Evolutionary conservation across 2,797 vertebrate species (phyloP), one percentile per base, ranked within the genome.

Genomic region (Gallinago solitaria): DNA sequence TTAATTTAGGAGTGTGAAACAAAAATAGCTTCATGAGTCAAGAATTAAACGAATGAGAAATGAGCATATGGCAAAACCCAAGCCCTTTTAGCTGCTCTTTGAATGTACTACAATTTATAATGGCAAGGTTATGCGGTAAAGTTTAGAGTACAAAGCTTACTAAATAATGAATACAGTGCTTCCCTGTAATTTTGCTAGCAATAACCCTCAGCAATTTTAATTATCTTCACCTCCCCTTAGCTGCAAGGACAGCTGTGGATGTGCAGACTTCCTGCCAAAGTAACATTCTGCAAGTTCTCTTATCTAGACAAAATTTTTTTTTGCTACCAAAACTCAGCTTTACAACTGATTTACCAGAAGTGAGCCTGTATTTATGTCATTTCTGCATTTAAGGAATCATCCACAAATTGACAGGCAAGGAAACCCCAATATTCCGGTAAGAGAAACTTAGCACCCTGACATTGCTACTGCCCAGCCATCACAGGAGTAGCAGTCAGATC

Each of bases 31-130:
- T 47, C 25, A 47, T n/a, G 53, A 95, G 61, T 88, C 79, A 86
- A 93, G 82, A 89, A 94, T 87, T 94, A 91, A 92, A 91, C 12
- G 3, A 92, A 89, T 64, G 79, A 93, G 93, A 92, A 96, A 93
- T 33, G 64, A 91, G 24, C 87, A 77, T 85, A 87, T 35, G 70
- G 76, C 48, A 75, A 85, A 87, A 91, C 27, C 54, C 41, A 80
- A 92, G 84, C 47, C 54, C 37, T 93, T 93, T 87, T 75, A 96
- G 59, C 76, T 87, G 73, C 59, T 94, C 33, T 95, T 77, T 71
- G 73, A 87, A 71, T 50, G 28, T 32, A 86, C 65, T 91, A n/a
- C 23, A 33, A 94, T 92, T 85, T 87, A 89, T 78, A 89, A 70
- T 3, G 5, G 64, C 39, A 53, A 94, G 83, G 78, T 77, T 90